phyloP scores from a whole-genome alignment of 2,113 vertebrate species.

The Boulengerochromis microlepis region DNA sequence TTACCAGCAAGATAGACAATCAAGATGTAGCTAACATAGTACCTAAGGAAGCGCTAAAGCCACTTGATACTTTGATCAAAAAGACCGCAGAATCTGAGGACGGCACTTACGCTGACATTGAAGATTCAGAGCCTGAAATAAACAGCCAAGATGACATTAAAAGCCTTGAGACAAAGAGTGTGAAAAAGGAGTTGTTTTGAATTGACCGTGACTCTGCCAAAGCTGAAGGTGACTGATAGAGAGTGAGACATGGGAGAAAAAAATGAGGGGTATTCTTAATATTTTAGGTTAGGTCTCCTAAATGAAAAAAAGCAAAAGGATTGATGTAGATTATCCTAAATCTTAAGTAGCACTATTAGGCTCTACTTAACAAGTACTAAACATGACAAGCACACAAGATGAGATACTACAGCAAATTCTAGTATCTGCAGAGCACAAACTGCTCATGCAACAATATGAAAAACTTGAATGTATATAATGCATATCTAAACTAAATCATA shows the following conservation, averaged over 20 bases:
- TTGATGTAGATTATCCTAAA: not conserved
- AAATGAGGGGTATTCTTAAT: not conserved
- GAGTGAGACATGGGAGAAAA: not conserved
- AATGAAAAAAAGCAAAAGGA: not conserved
- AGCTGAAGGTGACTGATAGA: not conserved
- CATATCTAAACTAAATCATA: not conserved
- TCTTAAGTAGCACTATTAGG: not conserved
- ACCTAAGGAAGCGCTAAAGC: not conserved
- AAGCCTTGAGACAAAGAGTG: not conserved
- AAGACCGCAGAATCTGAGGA: constrained; percentile 46
- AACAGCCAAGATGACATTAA: not conserved
- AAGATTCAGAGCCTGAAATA: constrained; percentile 67
- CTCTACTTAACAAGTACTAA: not conserved
- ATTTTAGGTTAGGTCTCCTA: not conserved
- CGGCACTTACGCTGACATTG: constrained; percentile 55
- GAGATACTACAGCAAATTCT: not conserved
- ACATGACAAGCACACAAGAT: constrained; percentile 25
- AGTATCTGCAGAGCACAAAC: not conserved
- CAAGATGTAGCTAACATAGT: not conserved
- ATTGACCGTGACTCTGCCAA: not conserved
- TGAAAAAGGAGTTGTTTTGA: not conserved
- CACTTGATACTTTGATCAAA: constrained; percentile 15
- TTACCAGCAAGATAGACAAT: not conserved
- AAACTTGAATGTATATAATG: constrained; percentile 48
- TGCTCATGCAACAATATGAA: not conserved